Evolutionary conservation across 2,797 vertebrate genomes (phyloP), one percentile per base, ranked within the genome.

Genomic region (Lithobates pipiens): DNA sequence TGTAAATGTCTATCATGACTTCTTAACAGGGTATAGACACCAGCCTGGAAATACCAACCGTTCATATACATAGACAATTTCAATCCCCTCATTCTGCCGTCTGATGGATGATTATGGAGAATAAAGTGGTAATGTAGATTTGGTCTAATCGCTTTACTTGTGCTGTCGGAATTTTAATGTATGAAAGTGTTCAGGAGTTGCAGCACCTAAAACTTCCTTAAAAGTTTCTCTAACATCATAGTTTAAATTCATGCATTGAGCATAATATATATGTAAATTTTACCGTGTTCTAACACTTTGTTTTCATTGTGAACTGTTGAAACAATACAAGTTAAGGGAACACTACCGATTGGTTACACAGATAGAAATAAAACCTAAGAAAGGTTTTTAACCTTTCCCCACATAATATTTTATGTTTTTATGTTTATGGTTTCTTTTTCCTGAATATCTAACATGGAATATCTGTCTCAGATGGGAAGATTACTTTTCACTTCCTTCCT

Each of bases 1-100:
- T 87, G 80, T 79, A 87, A 87, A 87, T 83, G 85, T 87, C 85
- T 86, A 83, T 87, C 85, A 87, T 79, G 76, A 77, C 42, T 87
- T 67, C 73, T 75, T 87, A 87, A 83, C 81, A 80, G 76, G 72
- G 80, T 75, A 83, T 74, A 87, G 76, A 79, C 80, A 83, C 76
- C 85, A 70, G 76, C 18, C 76, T 70, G 69, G 81, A 87, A 87
- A 76, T 83, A 75, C 77, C 85, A 79, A 87, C 78, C 75, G 80
- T 79, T 82, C 85, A 83, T 74, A 78, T 83, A 87, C 71, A 87
- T 68, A 87, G 81, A 87, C 85, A 83, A 87, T 74, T 87, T 87
- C 80, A 83, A 79, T 87, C 76, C 81, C 70, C 76, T 87, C 76
- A 67, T 86, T 79, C 74, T 83, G 42, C 80, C 9, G 29, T 42